These are phyloP conservation scores for Sparus aurata DNA, from an alignment of 2,797 vertebrate species.

Conservation along the genomic window DNA sequence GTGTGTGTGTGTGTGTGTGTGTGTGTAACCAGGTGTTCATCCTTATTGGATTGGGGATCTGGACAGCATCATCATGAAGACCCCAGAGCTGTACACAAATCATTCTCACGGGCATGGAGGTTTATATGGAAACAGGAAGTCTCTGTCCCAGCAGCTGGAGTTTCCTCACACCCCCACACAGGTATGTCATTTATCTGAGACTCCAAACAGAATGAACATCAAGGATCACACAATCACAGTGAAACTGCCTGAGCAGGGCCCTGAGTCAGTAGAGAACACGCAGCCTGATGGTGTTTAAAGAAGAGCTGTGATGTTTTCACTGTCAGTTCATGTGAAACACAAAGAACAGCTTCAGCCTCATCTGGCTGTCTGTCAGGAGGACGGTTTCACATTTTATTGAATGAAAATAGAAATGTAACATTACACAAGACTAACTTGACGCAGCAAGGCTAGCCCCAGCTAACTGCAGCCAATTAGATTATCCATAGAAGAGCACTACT, in stretches of 20 bases:
- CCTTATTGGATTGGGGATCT: slow-evolving; percentile 87
- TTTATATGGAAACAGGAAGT: slow-evolving; percentile 89
- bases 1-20: slow-evolving; percentile 5
- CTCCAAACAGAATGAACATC: background rate
- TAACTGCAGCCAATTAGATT: no score
- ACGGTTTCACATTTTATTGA: background rate
- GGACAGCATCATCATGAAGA: slow-evolving; percentile 78
- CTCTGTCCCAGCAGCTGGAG: slow-evolving; percentile 95
- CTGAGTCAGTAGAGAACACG: no score
- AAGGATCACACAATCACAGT: background rate
- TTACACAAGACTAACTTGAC: background rate
- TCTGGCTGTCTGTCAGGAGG: background rate
- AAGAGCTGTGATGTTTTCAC: background rate
- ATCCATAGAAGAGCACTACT: no score
- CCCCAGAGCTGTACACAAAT: slow-evolving; percentile 61
- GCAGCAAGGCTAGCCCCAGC: no score
- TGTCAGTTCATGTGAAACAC: background rate
- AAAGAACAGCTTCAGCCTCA: no score
- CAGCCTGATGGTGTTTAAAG: no score
- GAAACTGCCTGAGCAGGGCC: no score
- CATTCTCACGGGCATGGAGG: slow-evolving; percentile 64
- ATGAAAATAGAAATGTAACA: background rate
- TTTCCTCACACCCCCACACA: slow-evolving; percentile 75
- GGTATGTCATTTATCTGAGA: slow-evolving; percentile 67
- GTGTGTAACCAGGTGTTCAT: slow-evolving; percentile 83